Base-by-base conservation (phyloP, 2,888 invertebrate genomes). In the Phymatocera aterrima region DNA sequence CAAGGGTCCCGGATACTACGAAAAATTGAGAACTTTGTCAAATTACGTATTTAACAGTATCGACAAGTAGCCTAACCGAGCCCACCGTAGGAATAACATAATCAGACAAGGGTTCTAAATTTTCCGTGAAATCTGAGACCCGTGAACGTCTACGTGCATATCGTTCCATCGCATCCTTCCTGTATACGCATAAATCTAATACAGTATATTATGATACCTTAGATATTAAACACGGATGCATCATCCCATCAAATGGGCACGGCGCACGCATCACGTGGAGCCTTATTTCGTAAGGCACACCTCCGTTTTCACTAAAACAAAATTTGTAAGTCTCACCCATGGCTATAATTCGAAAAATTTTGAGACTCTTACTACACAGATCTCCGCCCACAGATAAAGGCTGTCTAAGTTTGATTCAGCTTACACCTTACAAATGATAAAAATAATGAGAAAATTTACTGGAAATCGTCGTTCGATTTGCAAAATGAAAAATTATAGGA, bases 211-310 rank as follows among this genome's bases (percentile, higher is more conserved):
- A 54, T 28, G 12, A 24, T 54, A n/a, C n/a, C n/a, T n/a, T n/a
- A n/a, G n/a, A 54, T 54, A 54, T 54, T 54, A 24, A 24, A 43
- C 6, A 24, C 24, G 43, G 12, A 43, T 24, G 15, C 46, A 46
- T 68, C 12, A 43, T 28, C 15, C n/a, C 4, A 68, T 24, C 5
- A 2, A 24, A 68, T n/a, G 21, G 10, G 10, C 15, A 24, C 43
- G 65, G 43, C 46, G 24, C 68, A 46, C n/a, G 37, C 37, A 64
- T 37, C 34, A 18, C 18, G 37, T 37, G 51, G 15, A 51, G 28
- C 60, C 60, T 10, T 1, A 8, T 28, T n/a, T n/a, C n/a, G 2
- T 60, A 68, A 68, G 68, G 68, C 68, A 68, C 68, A 43, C 43
- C 28, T 68, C 3, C 2, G 28, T 40, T 43, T 68, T 46, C 6